Percentiles rank a stretch among this genome's conserved stretches.
phyloP scores from a whole-genome alignment of 2,888 invertebrate genomes.

The Candidula unifasciata region DNA sequence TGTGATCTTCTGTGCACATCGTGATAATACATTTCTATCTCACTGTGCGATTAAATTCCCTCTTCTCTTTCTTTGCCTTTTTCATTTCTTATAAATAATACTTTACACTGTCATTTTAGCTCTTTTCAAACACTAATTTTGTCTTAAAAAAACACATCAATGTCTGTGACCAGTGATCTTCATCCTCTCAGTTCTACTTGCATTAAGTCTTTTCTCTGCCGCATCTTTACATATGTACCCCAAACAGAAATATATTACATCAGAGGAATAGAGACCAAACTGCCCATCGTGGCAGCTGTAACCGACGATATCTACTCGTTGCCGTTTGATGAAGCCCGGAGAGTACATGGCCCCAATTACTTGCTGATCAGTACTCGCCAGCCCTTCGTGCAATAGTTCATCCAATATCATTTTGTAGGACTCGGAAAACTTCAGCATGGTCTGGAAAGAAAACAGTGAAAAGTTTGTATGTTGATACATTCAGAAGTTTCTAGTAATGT shows the following conservation, averaged over 20 bases:
- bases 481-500: neutral
- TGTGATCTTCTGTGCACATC: too few relatives aligned
- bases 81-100: too few relatives aligned
- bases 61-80: too few relatives aligned
- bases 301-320: neutral
- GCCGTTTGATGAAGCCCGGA: neutral
- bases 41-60: too few relatives aligned
- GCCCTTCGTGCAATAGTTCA: neutral
- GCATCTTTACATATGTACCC: slow-evolving; percentile 6
- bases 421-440: neutral
- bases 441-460: neutral
- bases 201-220: neutral
- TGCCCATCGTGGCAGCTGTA: neutral
- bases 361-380: slow-evolving; percentile 1
- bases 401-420: neutral
- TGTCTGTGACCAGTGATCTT: too few relatives aligned
- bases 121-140: too few relatives aligned
- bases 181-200: too few relatives aligned
- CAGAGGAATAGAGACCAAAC: neutral
- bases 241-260: neutral
- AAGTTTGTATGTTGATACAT: neutral
- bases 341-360: slow-evolving; percentile 9
- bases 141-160: too few relatives aligned
- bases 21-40: too few relatives aligned
- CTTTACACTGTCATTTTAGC: too few relatives aligned